Conservation (phyloP, 2,797 vertebrate genomes). For the Labeo calbasu region DNA sequence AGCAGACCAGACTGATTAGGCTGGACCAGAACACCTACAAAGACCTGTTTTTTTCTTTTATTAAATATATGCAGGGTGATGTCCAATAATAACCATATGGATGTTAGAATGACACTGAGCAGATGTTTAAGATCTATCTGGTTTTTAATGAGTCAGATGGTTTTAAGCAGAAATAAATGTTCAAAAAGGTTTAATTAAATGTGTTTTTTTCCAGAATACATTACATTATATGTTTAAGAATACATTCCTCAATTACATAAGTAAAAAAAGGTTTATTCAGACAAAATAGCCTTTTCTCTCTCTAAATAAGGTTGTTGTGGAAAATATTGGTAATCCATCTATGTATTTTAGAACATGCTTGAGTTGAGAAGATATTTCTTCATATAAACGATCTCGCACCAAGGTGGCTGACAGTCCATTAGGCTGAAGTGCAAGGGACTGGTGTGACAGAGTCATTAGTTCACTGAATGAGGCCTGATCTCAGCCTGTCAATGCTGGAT, state of each 20-base stretch:
- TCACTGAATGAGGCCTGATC: constrained; percentile 61
- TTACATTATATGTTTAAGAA: background rate
- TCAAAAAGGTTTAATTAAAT: background rate
- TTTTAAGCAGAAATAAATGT: background rate
- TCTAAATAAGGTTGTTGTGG: constrained; percentile 9
- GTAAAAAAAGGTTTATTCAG: background rate
- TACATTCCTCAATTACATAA: background rate
- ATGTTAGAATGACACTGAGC: constrained; percentile 14
- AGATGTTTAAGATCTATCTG: constrained; percentile 4
- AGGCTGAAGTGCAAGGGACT: constrained; percentile 59
- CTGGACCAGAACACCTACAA: background rate
- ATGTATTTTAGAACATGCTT: constrained; percentile 56
- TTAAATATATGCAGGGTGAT: background rate
- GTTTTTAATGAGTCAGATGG: background rate
- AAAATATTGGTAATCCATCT: constrained; percentile 52
- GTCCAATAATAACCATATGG: constrained; percentile 3
- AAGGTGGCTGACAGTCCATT: constrained; percentile 62
- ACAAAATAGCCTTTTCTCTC: background rate
- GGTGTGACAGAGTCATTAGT: constrained; percentile 62
- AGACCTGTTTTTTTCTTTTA: background rate
- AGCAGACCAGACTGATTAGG: background rate
- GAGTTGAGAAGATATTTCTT: constrained; percentile 62
- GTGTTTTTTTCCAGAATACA: background rate
- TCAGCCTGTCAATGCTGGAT: constrained; percentile 63
- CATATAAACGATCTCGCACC: constrained; percentile 60